Conservation (phyloP, 2,113 vertebrate species). For the Thamnophis sirtalis region DNA sequence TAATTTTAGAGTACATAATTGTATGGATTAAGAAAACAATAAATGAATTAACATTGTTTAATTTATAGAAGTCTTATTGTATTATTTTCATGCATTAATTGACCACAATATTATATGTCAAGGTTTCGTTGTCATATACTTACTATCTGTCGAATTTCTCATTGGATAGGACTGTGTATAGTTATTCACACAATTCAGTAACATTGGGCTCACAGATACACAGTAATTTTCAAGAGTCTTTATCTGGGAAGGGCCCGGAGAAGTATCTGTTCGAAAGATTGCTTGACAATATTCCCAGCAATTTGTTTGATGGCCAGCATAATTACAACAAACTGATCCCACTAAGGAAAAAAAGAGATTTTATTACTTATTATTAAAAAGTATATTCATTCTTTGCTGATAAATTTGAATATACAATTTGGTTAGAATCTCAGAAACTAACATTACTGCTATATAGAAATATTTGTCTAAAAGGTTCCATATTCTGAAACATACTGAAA, state of each 20-base stretch:
- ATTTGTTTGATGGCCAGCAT: conserved; percentile 93
- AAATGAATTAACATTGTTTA: neutral
- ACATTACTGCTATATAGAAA: neutral
- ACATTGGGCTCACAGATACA: conserved; percentile 84
- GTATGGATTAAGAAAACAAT: neutral
- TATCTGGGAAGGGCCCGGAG: conserved; percentile 93
- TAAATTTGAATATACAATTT: neutral
- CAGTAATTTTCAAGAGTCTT: conserved; percentile 93
- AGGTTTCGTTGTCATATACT: conserved; percentile 57
- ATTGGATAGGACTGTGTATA: conserved; percentile 96
- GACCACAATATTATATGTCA: neutral
- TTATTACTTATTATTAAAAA: conserved; percentile 14
- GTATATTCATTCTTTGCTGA: neutral
- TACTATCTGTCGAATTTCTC: conserved; percentile 94
- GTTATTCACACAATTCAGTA: conserved; percentile 93
- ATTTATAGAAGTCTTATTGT: neutral
- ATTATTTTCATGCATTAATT: conserved; percentile 10
- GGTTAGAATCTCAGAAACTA: neutral
- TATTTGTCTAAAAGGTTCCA: neutral
- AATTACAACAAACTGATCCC: conserved; percentile 95
- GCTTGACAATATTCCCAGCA: conserved; percentile 97
- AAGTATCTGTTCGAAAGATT: conserved; percentile 97
- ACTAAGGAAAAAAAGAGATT: conserved; percentile 65
- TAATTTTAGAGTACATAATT: neutral
- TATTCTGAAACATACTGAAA: neutral